phyloP scores from a whole-genome alignment of 2,797 vertebrate species.

The Brachyrhaphis roseni region DNA sequence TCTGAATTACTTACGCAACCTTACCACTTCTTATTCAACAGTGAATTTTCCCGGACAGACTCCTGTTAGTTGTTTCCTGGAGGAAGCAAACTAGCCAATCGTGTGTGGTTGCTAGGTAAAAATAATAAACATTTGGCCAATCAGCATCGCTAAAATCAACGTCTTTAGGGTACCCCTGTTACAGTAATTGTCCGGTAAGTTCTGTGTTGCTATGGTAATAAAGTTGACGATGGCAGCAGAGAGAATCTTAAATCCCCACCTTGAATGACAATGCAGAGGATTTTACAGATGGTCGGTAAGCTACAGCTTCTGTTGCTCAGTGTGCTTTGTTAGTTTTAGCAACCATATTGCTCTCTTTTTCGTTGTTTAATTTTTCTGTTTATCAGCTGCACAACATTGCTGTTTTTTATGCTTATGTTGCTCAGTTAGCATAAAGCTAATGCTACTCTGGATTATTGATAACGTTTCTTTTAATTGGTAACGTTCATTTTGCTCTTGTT shows the following conservation, averaged over 20 bases:
- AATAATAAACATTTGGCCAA: background rate
- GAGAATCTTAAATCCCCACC: background rate
- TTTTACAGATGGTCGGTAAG: background rate
- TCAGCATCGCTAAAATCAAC: background rate
- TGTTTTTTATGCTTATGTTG: too few species aligned
- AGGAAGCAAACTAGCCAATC: background rate
- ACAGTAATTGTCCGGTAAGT: background rate
- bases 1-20: background rate
- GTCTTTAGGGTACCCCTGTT: background rate
- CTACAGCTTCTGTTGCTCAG: too few species aligned
- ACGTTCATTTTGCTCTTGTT: too few species aligned
- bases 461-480: too few species aligned
- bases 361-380: too few species aligned
- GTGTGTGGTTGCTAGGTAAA: background rate
- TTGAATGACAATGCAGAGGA: background rate
- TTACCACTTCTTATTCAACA: too few species aligned
- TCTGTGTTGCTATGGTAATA: background rate
- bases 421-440: too few species aligned
- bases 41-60: too few species aligned
- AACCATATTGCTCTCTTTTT: too few species aligned
- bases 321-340: too few species aligned
- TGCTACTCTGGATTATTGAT: too few species aligned
- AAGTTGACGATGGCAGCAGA: background rate
- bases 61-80: background rate
- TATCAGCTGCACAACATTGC: too few species aligned